phyloP scores from a whole-genome alignment of 2,113 vertebrate genomes.

The Myanophis thanlyinensis region DNA sequence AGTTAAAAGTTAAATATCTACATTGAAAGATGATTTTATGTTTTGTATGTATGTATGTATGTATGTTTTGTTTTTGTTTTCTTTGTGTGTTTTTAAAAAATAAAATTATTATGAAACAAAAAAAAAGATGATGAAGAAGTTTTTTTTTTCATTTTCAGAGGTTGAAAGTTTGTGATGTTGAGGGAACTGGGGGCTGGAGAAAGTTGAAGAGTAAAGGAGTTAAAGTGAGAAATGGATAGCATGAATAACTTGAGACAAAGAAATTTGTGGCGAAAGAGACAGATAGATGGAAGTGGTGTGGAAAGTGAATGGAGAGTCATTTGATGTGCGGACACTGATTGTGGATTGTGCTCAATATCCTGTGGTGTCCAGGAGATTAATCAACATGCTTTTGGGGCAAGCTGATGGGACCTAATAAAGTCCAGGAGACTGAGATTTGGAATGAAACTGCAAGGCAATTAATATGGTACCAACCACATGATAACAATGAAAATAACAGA shows the following conservation, averaged over 20 bases:
- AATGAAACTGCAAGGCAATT: not conserved
- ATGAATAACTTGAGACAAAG: not conserved
- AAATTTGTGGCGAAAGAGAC: not conserved
- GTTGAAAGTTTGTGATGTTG: not conserved
- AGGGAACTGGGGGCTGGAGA: not conserved
- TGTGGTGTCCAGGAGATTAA: not conserved
- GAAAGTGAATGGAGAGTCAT: not conserved
- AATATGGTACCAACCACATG: not conserved
- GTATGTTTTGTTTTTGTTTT: too few relatives aligned
- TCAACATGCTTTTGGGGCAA: not conserved
- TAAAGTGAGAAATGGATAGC: not conserved
- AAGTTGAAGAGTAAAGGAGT: not conserved
- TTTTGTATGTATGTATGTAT: too few relatives aligned
- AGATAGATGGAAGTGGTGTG: not conserved
- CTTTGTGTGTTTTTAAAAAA: too few relatives aligned
- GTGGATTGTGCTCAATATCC: not conserved
- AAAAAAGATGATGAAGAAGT: not conserved
- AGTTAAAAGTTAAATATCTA: too few relatives aligned
- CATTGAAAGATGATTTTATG: too few relatives aligned
- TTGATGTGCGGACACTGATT: not conserved
- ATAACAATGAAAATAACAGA: too few relatives aligned
- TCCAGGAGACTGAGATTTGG: not conserved
- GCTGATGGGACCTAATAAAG: not conserved
- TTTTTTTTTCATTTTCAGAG: not conserved
- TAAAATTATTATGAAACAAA: too few relatives aligned